Evolutionary conservation across 2,888 invertebrate species (phyloP), one percentile per base, ranked within the genome.

Genomic region (Agrochola circellaris): DNA sequence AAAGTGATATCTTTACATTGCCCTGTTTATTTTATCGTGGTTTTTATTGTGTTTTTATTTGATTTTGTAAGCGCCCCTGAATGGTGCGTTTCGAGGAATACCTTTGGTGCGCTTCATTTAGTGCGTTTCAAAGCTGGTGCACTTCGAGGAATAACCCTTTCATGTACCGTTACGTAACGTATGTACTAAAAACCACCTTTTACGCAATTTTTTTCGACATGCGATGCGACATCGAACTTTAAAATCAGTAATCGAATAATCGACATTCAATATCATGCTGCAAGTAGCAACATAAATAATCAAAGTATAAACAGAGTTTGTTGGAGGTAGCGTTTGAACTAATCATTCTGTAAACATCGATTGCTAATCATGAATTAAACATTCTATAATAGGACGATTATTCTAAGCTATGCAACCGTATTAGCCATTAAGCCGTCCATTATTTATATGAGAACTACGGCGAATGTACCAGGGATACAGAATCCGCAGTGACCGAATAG

Each of bases 401-500:
- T 65, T 23, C 17, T 65, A 38, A 65, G 51, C 38, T 38, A 54
- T 69, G 51, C 67, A 30, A 9, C n/a, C n/a, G 17, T 70, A 62
- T 65, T 17, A 77, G 26, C 62, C 23, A 56, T 61, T 81, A 69
- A 69, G 5, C 15, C 42, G 38, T 76, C 20, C 42, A 76, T 65
- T 77, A 66, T 61, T 56, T 66, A 56, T 42, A 61, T 48, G 48
- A 70, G 30, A 66, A 58, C 20, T 2, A 23, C 23, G 20, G 58
- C 3, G 26, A 67, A 77, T 58, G 56, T 68, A 64, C 58, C 34
- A 79, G 66, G 61, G 11, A 58, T 23, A 45, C 62, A 62, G 34
- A 83, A 51, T 60, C 38, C 45, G 56, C 79, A 70, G 51, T 51
- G 56, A 66, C 69, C 60, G 70, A 48, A 70, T 70, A 42, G 45